Evolutionary conservation across 2,888 invertebrate species (phyloP).

Genomic region (Proisotoma minuta): DNA sequence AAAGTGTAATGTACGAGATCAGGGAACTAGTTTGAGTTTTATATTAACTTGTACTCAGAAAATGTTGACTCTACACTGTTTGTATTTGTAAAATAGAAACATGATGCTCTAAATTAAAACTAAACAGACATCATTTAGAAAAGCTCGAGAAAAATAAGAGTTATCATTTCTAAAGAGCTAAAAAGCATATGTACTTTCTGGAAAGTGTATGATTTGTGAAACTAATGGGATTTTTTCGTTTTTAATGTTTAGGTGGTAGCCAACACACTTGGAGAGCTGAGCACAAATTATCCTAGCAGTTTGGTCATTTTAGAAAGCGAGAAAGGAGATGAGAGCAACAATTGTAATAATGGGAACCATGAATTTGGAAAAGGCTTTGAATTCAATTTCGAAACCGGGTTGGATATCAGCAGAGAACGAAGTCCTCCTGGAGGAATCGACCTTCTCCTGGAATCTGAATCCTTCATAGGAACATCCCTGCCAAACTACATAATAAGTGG

Average conservation of each 20-base stretch:
- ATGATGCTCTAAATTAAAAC: too few relatives aligned
- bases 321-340: constrained; percentile 12
- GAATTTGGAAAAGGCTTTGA: not conserved
- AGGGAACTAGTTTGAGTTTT: too few relatives aligned
- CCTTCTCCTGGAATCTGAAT: constrained; percentile 8
- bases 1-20: constrained; percentile 1
- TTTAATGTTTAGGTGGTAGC: constrained; percentile 54
- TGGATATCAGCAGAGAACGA: not conserved
- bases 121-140: too few relatives aligned
- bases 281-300: constrained; percentile 67
- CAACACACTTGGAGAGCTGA: constrained; percentile 63
- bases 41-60: too few relatives aligned
- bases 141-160: too few relatives aligned
- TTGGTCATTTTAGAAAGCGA: constrained; percentile 60
- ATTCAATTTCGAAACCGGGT: not conserved
- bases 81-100: too few relatives aligned
- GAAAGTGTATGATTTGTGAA: constrained; percentile 1
- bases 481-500: not conserved
- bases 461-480: constrained; percentile 3
- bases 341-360: constrained; percentile 10
- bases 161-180: too few relatives aligned
- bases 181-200: too few relatives aligned
- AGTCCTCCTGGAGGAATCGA: not conserved
- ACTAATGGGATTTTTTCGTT: not conserved
- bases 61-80: too few relatives aligned